Evolutionary conservation across 2,113 vertebrate genomes (phyloP).

Genomic region (Cheilinus undulatus): DNA sequence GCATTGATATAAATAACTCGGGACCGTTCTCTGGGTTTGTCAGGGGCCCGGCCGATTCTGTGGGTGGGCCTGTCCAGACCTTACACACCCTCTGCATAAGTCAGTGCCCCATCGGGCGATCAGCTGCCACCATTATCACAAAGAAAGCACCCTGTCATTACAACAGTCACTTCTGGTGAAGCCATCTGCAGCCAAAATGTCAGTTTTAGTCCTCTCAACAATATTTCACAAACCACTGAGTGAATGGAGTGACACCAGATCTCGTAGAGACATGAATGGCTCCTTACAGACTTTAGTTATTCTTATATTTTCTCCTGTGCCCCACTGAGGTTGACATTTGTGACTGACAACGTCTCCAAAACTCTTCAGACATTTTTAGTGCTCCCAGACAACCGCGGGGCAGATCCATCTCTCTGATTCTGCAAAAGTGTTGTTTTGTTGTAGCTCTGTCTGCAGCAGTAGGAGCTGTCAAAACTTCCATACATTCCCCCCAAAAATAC

Average conservation of each 20-base stretch:
- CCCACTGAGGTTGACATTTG: not conserved
- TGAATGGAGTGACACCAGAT: not conserved
- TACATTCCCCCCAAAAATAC: too few relatives aligned
- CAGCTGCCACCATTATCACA: too few relatives aligned
- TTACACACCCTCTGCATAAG: too few relatives aligned
- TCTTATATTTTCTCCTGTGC: not conserved
- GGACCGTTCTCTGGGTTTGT: too few relatives aligned
- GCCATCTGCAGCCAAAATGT: too few relatives aligned
- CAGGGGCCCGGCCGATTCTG: too few relatives aligned
- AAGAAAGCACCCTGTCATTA: too few relatives aligned
- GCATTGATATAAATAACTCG: too few relatives aligned
- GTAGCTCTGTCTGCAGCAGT: not conserved
- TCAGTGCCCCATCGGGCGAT: too few relatives aligned
- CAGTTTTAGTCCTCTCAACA: not conserved
- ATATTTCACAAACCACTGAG: not conserved
- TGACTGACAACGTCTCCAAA: not conserved
- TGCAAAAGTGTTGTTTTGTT: not conserved
- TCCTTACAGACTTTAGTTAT: not conserved
- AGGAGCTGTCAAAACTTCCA: not conserved
- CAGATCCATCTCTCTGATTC: not conserved
- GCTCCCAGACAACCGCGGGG: not conserved
- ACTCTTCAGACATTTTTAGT: not conserved
- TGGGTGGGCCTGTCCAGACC: too few relatives aligned
- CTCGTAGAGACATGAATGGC: not conserved
- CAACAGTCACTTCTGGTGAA: too few relatives aligned